phyloP scores from a whole-genome alignment of 2,888 invertebrate species.

The Lepidocyrtoides sp. region DNA sequence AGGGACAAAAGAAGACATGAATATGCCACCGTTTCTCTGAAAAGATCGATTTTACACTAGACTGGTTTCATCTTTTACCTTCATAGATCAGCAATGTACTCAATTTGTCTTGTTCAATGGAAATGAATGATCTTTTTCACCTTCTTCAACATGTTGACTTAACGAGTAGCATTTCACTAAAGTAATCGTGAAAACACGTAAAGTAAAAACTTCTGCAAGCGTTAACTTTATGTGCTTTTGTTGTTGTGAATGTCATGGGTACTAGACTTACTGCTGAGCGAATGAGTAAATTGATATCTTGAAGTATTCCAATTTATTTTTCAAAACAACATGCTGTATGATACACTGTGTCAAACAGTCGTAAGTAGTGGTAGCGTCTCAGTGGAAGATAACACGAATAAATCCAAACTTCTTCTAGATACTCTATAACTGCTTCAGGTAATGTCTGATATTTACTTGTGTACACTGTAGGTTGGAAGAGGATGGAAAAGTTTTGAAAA shows the following conservation, averaged over 20 bases:
- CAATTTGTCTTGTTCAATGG: conserved; percentile 68
- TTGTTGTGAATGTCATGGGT: background rate
- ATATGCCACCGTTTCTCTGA: conserved; percentile 73
- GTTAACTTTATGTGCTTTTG: background rate
- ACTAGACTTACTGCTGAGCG: too few relatives aligned
- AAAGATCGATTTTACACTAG: conserved; percentile 85
- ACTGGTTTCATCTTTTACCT: conserved; percentile 76
- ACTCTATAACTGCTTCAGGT: too few relatives aligned
- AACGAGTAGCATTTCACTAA: background rate
- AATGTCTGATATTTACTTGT: too few relatives aligned
- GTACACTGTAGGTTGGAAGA: too few relatives aligned
- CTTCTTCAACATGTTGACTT: conserved; percentile 50
- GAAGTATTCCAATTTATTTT: too few relatives aligned
- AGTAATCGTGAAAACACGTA: background rate
- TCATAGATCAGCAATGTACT: conserved; percentile 25
- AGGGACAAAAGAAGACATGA: conserved; percentile 69
- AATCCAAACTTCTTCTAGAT: too few relatives aligned
- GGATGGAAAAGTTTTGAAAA: too few relatives aligned
- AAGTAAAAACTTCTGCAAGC: background rate
- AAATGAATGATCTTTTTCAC: conserved; percentile 53
- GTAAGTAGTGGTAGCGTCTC: too few relatives aligned
- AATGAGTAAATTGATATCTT: too few relatives aligned
- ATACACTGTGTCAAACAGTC: too few relatives aligned
- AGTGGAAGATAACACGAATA: too few relatives aligned
- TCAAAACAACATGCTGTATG: too few relatives aligned